Evolutionary conservation across 2,888 invertebrate species (phyloP).

Genomic region (Plemyria rubiginata): DNA sequence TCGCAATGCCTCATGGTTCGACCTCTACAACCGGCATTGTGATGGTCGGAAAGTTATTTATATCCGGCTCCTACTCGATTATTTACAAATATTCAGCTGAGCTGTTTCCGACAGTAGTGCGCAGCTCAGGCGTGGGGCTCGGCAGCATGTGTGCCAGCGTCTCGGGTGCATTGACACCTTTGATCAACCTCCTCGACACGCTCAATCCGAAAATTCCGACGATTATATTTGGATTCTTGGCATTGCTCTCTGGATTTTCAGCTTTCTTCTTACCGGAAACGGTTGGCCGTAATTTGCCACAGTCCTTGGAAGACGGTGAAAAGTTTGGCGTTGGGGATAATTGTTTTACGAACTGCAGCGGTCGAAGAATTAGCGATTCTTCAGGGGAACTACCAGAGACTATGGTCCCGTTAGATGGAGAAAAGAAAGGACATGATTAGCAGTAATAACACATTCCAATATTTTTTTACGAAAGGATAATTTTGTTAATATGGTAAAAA

Average conservation of each 20-base stretch:
- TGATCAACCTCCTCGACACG: constrained; percentile 90
- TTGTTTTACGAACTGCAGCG: constrained; percentile 88
- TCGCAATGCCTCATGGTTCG: constrained; percentile 88
- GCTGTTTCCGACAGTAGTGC: constrained; percentile 92
- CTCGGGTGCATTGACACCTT: constrained; percentile 91
- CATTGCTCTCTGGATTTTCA: constrained; percentile 89
- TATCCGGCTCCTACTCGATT: constrained; percentile 93
- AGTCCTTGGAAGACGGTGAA: constrained; percentile 93
- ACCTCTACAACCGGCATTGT: constrained; percentile 86
- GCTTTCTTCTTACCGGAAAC: constrained; percentile 92
- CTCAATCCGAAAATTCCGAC: constrained; percentile 92
- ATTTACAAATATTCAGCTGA: constrained; percentile 95
- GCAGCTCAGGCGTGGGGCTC: constrained; percentile 93
- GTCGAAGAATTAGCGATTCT: constrained; percentile 68
- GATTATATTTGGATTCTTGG: constrained; percentile 89
- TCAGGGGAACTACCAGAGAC: constrained; percentile 73
- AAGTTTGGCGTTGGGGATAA: constrained; percentile 93
- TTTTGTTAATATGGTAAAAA: too few species aligned
- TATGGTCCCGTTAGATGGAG: constrained; percentile 74
- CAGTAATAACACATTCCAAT: constrained; percentile 14
- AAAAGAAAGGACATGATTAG: constrained; percentile 60
- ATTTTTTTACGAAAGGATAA: too few species aligned
- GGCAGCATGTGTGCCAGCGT: constrained; percentile 94
- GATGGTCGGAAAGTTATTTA: constrained; percentile 92
- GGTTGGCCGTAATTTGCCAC: constrained; percentile 91